These are phyloP conservation scores for Galeruca laticollis DNA, from an alignment of 2,888 invertebrate genomes.

Conservation along the genomic window DNA sequence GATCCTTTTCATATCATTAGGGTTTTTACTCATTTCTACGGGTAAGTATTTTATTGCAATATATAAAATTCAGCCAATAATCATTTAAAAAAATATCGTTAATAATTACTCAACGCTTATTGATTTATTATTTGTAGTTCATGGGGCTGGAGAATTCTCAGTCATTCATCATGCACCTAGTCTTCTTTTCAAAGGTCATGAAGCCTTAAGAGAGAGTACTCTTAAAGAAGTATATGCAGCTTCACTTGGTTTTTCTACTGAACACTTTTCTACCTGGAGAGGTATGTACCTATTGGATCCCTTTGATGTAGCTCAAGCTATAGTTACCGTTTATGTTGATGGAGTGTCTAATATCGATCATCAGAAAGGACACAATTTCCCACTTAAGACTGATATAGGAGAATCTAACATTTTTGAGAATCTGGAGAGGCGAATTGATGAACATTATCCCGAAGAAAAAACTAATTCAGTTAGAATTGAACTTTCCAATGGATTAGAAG, in stretches of 20 bases:
- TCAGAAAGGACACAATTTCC: slow-evolving; percentile 70
- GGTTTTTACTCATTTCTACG: slow-evolving; percentile 32
- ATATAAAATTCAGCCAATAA: background rate
- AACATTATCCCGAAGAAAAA: slow-evolving; percentile 72
- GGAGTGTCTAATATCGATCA: slow-evolving; percentile 73
- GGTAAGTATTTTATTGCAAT: slow-evolving; percentile 20
- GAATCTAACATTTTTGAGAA: slow-evolving; percentile 74
- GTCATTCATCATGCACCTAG: slow-evolving; percentile 78
- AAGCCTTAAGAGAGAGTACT: slow-evolving; percentile 73
- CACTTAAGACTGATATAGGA: slow-evolving; percentile 73
- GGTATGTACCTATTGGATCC: slow-evolving; percentile 78
- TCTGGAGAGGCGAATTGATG: slow-evolving; percentile 71
- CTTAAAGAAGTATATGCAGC: slow-evolving; percentile 81
- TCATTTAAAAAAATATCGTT: background rate
- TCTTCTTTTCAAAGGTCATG: slow-evolving; percentile 76
- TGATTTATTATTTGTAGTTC: slow-evolving; percentile 57
- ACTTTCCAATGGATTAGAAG: slow-evolving; percentile 73
- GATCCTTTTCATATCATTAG: slow-evolving; percentile 26
- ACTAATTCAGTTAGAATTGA: slow-evolving; percentile 75
- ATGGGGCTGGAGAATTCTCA: slow-evolving; percentile 76
- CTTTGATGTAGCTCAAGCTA: slow-evolving; percentile 79
- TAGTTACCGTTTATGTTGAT: slow-evolving; percentile 78
- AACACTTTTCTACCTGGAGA: slow-evolving; percentile 77
- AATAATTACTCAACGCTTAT: background rate
- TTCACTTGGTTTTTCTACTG: slow-evolving; percentile 79